Base-by-base conservation (phyloP, 2,888 invertebrate species). In the Sarcophaga variegata region DNA sequence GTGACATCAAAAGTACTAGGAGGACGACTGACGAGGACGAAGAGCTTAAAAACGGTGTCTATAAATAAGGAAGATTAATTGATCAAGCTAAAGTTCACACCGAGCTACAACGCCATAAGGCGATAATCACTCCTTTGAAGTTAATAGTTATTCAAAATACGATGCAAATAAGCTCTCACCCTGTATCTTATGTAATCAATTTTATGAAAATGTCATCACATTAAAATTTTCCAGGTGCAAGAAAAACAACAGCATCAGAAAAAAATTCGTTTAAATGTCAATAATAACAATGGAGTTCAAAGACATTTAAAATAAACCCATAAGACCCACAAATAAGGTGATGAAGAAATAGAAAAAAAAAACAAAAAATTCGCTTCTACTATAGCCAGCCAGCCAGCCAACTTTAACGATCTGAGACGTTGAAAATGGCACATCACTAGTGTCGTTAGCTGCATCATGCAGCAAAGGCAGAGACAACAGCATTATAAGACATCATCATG, bases 221-320 rank as follows among this genome's bases (percentile, higher is more conserved):
- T 71, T 64, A 10, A 1, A 45, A 71, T 77, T 47, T 37, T 71
- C 45, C n/a, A 8, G 59, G 59, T 64, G 20, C 62, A 27, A 62
- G 47, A 82, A 82, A 17, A 27, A 45, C 49, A 27, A 67, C 37
- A 37, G 8, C 37, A 62, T 0, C 14, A 12, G 17, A n/a, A 67
- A 67, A 20, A 45, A 59, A 37, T 66, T 14, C 45, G 83, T 60
- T 74, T 84, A 87, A 87, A 87, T 84, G 84, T 79, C 87, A 76
- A 81, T 82, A 83, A 87, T 76, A 47, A 22, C 81, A 84, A 79
- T 82, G 62, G 59, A 74, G 85, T 82, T 85, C 84, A 81, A 81
- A 81, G 62, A 72, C 76, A 72, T 81, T 84, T 70, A 27, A 76
- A 83, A 83, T 47, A 67, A n/a, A 67, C 47, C 37, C 20, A 45